These are phyloP conservation scores for Cepaea hortensis DNA, from an alignment of 2,888 invertebrate species.

Conservation along the genomic window DNA sequence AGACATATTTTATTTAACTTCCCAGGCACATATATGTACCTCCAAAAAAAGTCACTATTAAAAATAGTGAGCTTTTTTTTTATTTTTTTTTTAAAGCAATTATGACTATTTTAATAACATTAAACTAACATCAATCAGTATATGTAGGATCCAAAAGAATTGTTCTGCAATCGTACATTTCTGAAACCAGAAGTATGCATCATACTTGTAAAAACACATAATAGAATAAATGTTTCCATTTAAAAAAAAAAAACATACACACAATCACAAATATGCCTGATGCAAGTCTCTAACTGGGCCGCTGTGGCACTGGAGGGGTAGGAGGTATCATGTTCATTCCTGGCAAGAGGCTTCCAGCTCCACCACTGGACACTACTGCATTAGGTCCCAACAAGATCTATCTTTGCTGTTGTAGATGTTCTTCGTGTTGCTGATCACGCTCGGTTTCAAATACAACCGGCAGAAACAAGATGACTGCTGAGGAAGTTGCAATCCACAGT, in stretches of 20 bases:
- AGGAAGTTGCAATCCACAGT: constrained; percentile 94
- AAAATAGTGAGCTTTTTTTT: no score
- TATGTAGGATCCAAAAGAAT: background rate
- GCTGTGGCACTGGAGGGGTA: constrained; percentile 22
- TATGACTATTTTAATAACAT: background rate
- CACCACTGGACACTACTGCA: constrained; percentile 79
- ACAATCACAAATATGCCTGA: no score
- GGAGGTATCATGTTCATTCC: constrained; percentile 64
- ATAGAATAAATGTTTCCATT: no score
- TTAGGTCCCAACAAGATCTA: constrained; percentile 91
- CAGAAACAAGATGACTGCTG: constrained; percentile 93
- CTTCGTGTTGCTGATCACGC: constrained; percentile 93
- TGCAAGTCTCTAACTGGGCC: constrained; percentile 5
- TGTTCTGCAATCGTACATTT: background rate
- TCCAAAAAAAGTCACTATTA: no score
- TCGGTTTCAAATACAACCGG: constrained; percentile 97
- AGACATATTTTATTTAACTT: no score
- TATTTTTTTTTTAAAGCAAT: background rate
- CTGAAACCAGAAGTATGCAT: no score
- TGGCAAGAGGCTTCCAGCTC: constrained; percentile 57
- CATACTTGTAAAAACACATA: no score
- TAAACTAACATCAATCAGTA: no score
- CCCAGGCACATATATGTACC: no score
- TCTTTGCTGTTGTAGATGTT: constrained; percentile 94
- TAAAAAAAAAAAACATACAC: no score